Evolutionary conservation across 2,888 invertebrate genomes (phyloP), one percentile per base, ranked within the genome.

Genomic region (Nezara viridula): DNA sequence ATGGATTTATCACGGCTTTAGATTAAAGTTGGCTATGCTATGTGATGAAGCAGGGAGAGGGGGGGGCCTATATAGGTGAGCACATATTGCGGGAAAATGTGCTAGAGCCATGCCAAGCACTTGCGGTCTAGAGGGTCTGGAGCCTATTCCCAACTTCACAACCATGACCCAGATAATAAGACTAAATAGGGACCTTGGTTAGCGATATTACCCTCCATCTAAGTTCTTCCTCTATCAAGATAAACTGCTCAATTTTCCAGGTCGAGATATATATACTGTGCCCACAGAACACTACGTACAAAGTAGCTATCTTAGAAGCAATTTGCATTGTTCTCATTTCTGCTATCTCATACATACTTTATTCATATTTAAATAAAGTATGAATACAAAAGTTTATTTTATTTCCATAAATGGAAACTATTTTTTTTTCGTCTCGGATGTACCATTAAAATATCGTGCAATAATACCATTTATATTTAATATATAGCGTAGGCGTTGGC

Each of bases 181-280:
- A 21, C 37, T 73, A 73, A 73, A 37, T 73, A 73, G 66, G 66
- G 66, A 73, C 66, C 66, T 73, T 73, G 66, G 66, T 73, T 73
- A 37, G 66, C 9, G 66, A 37, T 73, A 73, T 73, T 73, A 73
- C 66, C 37, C 37, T 73, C 66, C 5, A 32, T 66, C 32, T 32
- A 73, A 73, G 6, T 73, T 73, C 66, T 73, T 73, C 66, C 66
- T 21, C 24, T 21, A 73, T 73, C 66, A 73, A 73, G 66, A 73
- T 73, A 73, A 73, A 73, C 60, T 73, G 66, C 66, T 73, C 66
- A 73, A 73, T 73, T 73, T 73, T 73, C 66, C 66, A 21, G 37
- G 32, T 73, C 0, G 10, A 37, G 32, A 73, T 73, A 37, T 37
- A 60, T 55, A n/a, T n/a, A n/a, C n/a, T n/a, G 55, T 5, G 27